Percentiles rank a stretch among this genome's conserved stretches.
phyloP scores from a whole-genome alignment of 2,113 vertebrate species.

The Acanthochromis polyacanthus region DNA sequence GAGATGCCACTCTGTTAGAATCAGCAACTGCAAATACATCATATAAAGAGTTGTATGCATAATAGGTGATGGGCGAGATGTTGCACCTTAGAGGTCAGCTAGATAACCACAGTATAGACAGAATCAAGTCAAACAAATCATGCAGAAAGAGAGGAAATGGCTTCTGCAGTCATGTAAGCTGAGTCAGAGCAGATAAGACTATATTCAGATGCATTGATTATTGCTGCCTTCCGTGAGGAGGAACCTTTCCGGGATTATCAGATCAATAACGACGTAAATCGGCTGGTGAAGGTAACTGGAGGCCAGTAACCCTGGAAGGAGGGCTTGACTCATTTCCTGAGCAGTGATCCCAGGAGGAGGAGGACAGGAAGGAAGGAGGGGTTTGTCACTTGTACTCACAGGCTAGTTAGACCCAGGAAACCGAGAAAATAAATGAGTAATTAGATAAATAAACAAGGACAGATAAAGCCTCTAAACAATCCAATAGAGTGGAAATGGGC shows the following conservation, averaged over 20 bases:
- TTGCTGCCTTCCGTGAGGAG: conserved; percentile 52
- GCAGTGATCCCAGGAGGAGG: conserved; percentile 53
- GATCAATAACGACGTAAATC: conserved; percentile 74
- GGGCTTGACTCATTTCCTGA: conserved; percentile 58
- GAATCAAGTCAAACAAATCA: conserved; percentile 27
- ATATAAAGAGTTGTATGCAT: not conserved
- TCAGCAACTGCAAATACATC: conserved; percentile 45
- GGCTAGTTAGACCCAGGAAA: conserved; percentile 63
- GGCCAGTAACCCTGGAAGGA: conserved; percentile 38
- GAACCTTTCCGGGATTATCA: conserved; percentile 52
- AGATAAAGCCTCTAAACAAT: conserved; percentile 59
- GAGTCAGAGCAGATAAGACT: conserved; percentile 65
- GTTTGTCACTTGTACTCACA: conserved; percentile 43
- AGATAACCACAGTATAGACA: not conserved
- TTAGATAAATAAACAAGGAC: conserved; percentile 68
- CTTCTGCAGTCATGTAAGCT: conserved; percentile 51
- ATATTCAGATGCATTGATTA: conserved; percentile 70
- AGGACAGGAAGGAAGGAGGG: conserved; percentile 62
- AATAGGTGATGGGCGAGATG: conserved; percentile 2
- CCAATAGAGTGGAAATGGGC: conserved; percentile 61
- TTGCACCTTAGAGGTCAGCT: conserved; percentile 3
- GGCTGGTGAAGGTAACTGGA: conserved; percentile 47
- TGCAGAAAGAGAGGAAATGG: conserved; percentile 41
- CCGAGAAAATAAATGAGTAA: conserved; percentile 67
- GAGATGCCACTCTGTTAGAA: conserved; percentile 45